A percentile compares a stretch with the other conserved stretches of the same genome.
Evolutionary conservation across 2,113 vertebrate genomes (phyloP).

Genomic region (Cairina moschata): DNA sequence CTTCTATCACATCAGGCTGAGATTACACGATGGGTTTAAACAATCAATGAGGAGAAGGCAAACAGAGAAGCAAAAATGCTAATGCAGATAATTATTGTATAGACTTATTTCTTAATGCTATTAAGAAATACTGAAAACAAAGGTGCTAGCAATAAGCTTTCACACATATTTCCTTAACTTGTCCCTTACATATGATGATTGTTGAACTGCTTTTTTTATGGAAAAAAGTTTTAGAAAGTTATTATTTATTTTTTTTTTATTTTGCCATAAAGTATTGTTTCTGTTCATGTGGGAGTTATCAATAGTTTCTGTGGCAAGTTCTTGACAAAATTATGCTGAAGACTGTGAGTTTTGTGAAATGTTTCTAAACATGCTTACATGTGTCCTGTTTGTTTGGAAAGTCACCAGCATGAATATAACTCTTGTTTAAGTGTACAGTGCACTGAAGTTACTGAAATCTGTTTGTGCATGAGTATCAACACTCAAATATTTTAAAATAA

Average conservation of each 20-base stretch:
- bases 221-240: neutral
- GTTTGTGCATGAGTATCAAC: neutral
- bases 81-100: neutral
- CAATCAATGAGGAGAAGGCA: neutral
- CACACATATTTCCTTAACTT: neutral
- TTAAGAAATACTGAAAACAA: neutral
- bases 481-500: neutral
- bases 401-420: neutral
- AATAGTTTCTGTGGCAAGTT: neutral
- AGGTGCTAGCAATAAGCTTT: neutral
- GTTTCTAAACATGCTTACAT: neutral
- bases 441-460: neutral
- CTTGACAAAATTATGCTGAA: neutral
- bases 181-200: neutral
- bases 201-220: neutral
- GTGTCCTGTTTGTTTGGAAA: neutral
- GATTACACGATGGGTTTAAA: neutral
- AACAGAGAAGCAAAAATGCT: neutral
- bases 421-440: neutral
- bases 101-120: neutral
- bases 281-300: neutral
- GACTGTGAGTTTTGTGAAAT: fast-evolving
- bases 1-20: neutral
- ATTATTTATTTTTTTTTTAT: neutral
- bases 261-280: neutral